Percentiles rank a stretch among this genome's conserved stretches.
phyloP scores from a whole-genome alignment of 2,113 vertebrate genomes.

The Chionodraco myersi region DNA sequence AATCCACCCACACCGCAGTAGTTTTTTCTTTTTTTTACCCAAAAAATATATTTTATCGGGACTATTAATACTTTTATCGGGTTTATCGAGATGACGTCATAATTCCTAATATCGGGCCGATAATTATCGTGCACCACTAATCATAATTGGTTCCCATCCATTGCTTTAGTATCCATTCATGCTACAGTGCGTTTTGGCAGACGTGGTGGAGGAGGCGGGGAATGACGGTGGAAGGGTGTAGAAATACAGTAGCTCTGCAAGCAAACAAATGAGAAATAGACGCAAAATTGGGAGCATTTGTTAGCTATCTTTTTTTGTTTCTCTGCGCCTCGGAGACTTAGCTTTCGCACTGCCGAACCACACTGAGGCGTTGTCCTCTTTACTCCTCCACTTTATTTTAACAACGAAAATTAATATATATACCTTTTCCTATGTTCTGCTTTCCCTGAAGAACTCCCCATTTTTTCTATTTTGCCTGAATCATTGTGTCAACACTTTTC shows the following conservation, averaged over 20 bases:
- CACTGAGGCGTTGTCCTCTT: conserved; percentile 19
- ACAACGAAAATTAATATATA: neutral
- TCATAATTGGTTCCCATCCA: conserved; percentile 52
- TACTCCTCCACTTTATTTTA: neutral
- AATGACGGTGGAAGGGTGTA: conserved; percentile 4
- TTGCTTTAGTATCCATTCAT: conserved; percentile 32
- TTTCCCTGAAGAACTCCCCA: neutral
- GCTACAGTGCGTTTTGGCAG: conserved; percentile 18
- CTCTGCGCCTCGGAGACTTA: conserved; percentile 29
- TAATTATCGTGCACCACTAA: neutral
- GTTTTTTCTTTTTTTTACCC: no score
- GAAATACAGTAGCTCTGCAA: neutral
- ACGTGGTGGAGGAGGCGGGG: neutral
- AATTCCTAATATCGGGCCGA: no score
- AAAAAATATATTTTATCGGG: no score
- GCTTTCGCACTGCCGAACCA: conserved; percentile 40
- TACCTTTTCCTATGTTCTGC: neutral
- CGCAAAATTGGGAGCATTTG: conserved; percentile 16
- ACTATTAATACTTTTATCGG: no score
- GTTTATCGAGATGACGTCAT: no score
- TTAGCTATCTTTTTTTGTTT: conserved; percentile 48
- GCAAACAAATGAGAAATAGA: conserved; percentile 18
- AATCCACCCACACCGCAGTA: no score
- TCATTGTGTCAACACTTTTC: neutral
- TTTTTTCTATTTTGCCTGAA: neutral